Evolutionary conservation across 2,888 invertebrate species (phyloP), one percentile per base, ranked within the genome.

Genomic region (Thumatha senex): DNA sequence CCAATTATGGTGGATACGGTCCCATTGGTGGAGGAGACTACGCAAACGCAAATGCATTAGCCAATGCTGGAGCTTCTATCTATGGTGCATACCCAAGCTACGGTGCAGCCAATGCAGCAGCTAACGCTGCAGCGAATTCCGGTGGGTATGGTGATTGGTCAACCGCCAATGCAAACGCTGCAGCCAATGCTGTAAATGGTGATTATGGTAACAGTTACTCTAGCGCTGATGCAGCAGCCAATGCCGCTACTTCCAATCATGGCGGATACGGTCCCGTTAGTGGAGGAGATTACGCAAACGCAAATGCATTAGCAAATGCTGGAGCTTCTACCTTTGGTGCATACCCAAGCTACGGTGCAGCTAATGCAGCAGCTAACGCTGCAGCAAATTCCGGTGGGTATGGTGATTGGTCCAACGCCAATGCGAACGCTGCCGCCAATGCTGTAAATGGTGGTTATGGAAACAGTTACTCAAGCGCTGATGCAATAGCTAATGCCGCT

Each of bases 201-300:
- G 38, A 10, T 39, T 18, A 41, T 12, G 18, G 38, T 10, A 42
- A 40, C n/a, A n/a, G n/a, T 7, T 31, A 31, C 33, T 18, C 48
- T 4, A 35, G 8, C 35, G 47, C 47, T 0, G 14, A 48, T 29
- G 48, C 48, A 0, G 43, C 48, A n/a, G 54, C 62, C 7, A 51
- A 56, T 15, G n/a, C n/a, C n/a, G n/a, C n/a, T n/a, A n/a, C n/a
- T n/a, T 57, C 65, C 8, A 30, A 30, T 8, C 8, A 36, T 58
- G 38, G 60, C 52, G 7, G 42, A 44, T 7, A 11, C 12, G n/a
- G n/a, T n/a, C 36, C 2, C 45, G 35, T 2, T 31, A 35, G 7
- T 39, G 44, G 44, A 36, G 33, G 43, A 43, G n/a, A 43, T 13
- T 41, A 40, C 24, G n/a, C 29, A 13, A 36, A 35, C 30, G 40